phyloP scores from a whole-genome alignment of 2,888 invertebrate species.

The Nymphalis polychloros region DNA sequence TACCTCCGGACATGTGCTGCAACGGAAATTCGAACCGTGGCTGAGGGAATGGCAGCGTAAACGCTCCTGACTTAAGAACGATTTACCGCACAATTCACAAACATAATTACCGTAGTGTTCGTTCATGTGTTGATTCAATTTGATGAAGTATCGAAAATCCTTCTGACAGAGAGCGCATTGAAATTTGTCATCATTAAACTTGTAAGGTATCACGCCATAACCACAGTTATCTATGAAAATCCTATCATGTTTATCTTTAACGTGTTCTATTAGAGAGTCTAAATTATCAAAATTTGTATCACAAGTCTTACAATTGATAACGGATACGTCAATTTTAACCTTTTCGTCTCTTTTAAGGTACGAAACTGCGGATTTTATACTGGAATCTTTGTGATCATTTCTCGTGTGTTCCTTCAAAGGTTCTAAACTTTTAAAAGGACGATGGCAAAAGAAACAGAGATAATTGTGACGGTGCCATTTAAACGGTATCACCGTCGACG shows the following conservation, averaged over 20 bases:
- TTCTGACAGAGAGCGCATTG: slow-evolving; percentile 63
- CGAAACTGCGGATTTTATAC: slow-evolving; percentile 61
- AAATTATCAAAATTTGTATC: slow-evolving; percentile 45
- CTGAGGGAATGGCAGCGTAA: slow-evolving; percentile 59
- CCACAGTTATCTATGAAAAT: slow-evolving; percentile 54
- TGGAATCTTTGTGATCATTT: slow-evolving; percentile 55
- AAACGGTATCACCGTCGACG: slow-evolving; percentile 64
- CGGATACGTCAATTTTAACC: slow-evolving; percentile 68
- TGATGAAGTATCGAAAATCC: slow-evolving; percentile 66
- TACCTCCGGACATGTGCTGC: slow-evolving; percentile 54
- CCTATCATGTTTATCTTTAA: slow-evolving; percentile 53
- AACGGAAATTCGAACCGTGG: slow-evolving; percentile 61
- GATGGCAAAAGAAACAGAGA: slow-evolving; percentile 72
- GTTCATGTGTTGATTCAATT: slow-evolving; percentile 75
- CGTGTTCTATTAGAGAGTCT: slow-evolving; percentile 52
- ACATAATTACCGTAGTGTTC: slow-evolving; percentile 65
- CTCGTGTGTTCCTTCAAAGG: slow-evolving; percentile 67
- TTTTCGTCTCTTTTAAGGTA: slow-evolving; percentile 67
- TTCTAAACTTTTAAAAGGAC: slow-evolving; percentile 55
- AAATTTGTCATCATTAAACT: slow-evolving; percentile 49
- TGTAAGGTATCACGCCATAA: slow-evolving; percentile 66
- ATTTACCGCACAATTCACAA: slow-evolving; percentile 70
- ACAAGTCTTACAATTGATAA: slow-evolving; percentile 56
- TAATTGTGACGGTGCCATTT: slow-evolving; percentile 74
- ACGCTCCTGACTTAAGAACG: slow-evolving; percentile 64